phyloP scores from a whole-genome alignment of 2,113 vertebrate species.

The Hyla sarda region DNA sequence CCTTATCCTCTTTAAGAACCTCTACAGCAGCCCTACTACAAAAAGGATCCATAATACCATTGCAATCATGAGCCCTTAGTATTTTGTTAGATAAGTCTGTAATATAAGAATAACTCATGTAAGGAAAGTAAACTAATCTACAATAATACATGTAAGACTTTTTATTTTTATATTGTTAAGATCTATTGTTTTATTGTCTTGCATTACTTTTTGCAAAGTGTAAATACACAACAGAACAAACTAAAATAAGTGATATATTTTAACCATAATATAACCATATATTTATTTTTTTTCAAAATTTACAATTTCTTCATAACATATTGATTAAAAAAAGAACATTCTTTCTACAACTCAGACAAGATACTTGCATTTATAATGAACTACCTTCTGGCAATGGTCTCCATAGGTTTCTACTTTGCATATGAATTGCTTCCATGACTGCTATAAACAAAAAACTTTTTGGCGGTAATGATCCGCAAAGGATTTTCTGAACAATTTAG shows the following conservation, averaged over 20 bases:
- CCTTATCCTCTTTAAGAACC: too few relatives aligned
- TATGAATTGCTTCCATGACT: constrained; percentile 56
- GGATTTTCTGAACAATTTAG: constrained; percentile 57
- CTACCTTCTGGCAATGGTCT: constrained; percentile 57
- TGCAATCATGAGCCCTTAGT: too few relatives aligned
- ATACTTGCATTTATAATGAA: constrained; percentile 57
- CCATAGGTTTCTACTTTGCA: constrained; percentile 57
- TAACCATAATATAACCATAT: neutral
- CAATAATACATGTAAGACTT: too few relatives aligned
- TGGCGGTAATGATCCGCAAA: constrained; percentile 48
- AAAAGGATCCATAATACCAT: too few relatives aligned
- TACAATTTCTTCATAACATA: constrained; percentile 45
- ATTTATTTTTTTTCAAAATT: neutral
- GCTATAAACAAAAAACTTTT: constrained; percentile 53
- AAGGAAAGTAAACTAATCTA: too few relatives aligned
- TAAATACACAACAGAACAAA: neutral
- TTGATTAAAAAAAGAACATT: constrained; percentile 40
- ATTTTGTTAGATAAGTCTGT: too few relatives aligned
- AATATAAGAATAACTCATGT: too few relatives aligned
- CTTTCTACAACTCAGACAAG: constrained; percentile 45
- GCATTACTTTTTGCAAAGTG: neutral
- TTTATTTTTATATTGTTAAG: too few relatives aligned
- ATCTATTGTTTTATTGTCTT: neutral
- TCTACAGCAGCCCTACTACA: too few relatives aligned
- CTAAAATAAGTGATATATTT: constrained; percentile 19